Evolutionary conservation across 2,888 invertebrate species (phyloP).

Genomic region (Bellardia pandia): DNA sequence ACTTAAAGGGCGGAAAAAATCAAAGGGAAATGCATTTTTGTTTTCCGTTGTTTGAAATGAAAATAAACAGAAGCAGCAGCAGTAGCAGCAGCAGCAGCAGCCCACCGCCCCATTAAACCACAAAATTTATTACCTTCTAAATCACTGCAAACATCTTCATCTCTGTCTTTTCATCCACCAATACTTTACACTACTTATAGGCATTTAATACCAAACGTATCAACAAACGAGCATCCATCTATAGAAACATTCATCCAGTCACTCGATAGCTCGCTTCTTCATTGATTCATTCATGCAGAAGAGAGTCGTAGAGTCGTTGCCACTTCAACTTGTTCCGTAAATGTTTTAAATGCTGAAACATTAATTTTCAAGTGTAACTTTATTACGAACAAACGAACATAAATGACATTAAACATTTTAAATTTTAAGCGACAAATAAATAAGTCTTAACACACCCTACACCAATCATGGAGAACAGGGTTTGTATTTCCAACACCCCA

Average conservation of each 20-base stretch:
- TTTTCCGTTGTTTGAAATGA: not conserved
- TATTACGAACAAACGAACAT: slow-evolving; percentile 71
- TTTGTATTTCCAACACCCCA: not conserved
- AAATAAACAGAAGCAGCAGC: slow-evolving; percentile 68
- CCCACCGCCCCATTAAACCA: slow-evolving; percentile 82
- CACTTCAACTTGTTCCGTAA: slow-evolving; percentile 81
- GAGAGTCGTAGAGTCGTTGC: slow-evolving; percentile 76
- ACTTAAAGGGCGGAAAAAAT: slow-evolving; percentile 75
- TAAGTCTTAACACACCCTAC: slow-evolving; percentile 35
- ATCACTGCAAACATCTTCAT: slow-evolving; percentile 80
- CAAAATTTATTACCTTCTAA: slow-evolving; percentile 83
- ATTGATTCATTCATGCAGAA: slow-evolving; percentile 62
- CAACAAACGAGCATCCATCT: slow-evolving; percentile 27
- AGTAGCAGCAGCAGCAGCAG: slow-evolving; percentile 56
- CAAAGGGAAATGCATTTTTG: slow-evolving; percentile 68
- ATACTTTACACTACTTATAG: not conserved
- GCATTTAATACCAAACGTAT: slow-evolving; percentile 10
- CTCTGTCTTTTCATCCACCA: slow-evolving; percentile 65
- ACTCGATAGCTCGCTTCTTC: slow-evolving; percentile 20
- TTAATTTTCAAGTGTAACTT: slow-evolving; percentile 84
- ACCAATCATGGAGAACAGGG: not conserved
- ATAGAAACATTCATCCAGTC: slow-evolving; percentile 37
- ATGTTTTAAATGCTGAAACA: slow-evolving; percentile 81
- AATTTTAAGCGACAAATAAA: not conserved
- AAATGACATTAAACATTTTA: slow-evolving; percentile 45